These are phyloP conservation scores for Chloroclystis v-ata DNA, from an alignment of 2,888 invertebrate genomes.

Conservation along the genomic window DNA sequence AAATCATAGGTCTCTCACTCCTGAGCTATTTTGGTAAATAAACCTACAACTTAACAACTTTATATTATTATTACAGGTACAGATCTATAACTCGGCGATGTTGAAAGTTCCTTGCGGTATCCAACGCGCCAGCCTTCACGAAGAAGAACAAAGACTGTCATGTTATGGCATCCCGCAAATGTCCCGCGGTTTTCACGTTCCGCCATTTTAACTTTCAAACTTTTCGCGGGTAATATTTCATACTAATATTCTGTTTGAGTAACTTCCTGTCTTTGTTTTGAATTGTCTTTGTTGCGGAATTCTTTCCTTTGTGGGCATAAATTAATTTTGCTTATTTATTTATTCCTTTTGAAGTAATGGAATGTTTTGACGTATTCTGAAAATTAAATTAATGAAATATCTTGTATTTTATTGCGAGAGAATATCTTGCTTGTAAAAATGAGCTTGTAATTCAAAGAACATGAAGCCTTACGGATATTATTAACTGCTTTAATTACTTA, in stretches of 20 bases:
- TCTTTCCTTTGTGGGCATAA: constrained; percentile 52
- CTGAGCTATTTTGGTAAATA: background rate
- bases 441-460: too few relatives aligned
- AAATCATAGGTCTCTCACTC: too few relatives aligned
- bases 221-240: constrained; percentile 65
- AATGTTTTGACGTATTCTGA: constrained; percentile 31
- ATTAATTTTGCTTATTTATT: constrained; percentile 48
- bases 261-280: constrained; percentile 43
- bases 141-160: constrained; percentile 41
- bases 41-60: too few relatives aligned
- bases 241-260: constrained; percentile 36
- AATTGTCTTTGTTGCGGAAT: constrained; percentile 38
- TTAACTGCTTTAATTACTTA: too few relatives aligned
- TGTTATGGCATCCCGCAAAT: constrained; percentile 65
- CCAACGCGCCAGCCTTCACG: constrained; percentile 23
- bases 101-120: constrained; percentile 3
- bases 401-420: too few relatives aligned
- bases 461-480: too few relatives aligned
- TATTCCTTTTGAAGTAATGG: constrained; percentile 30
- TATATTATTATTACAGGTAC: too few relatives aligned
- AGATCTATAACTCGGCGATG: background rate
- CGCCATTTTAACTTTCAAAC: constrained; percentile 38
- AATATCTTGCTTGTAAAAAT: too few relatives aligned
- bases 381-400: too few relatives aligned
- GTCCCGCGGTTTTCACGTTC: constrained; percentile 48